Base-by-base conservation (phyloP, 2,797 vertebrate genomes). In the Megaceryle alcyon region DNA sequence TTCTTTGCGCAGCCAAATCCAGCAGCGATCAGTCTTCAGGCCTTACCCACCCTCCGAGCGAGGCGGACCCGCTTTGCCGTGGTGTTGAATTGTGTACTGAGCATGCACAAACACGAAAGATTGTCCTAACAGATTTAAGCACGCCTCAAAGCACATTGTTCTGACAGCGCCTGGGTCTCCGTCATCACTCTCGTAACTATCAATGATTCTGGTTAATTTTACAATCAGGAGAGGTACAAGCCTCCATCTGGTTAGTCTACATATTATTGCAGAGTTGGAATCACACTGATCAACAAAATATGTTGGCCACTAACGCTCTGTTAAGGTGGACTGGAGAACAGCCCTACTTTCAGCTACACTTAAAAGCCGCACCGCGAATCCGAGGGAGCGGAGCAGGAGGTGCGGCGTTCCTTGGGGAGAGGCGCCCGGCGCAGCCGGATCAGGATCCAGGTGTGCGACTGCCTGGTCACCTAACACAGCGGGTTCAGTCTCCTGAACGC, bases 171-270 rank as follows among this genome's bases (percentile, higher is more conserved):
- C 95, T 95, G 92, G 93, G 91, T 94, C 75, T 92, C 93, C 93
- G 25, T 96, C 96, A 96, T 94, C 96, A 94, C 94, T 96, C 92
- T 84, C 28, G 0, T 88, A 96, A 94, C 90, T 93, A 96, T 96
- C 94, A 95, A 90, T 80, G 91, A 95, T 95, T 93, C 93, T 85
- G 81, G 83, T 93, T 96, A 95, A 96, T 96, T 97, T 96, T 96
- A 96, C 90, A 94, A 96, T 95, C 93, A 71, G 78, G 61, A 96
- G 95, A 94, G 92, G 94, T 96, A 94, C 90, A 93, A 96, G 86
- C 53, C 95, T 96, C 96, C 96, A 95, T 96, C 95, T 96, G 96
- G 91, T 95, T 94, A 92, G 93, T 95, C 96, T 97, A 90, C 96
- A 96, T 95, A 94, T 82, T 86, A 93, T 12, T 80, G 81, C 57